Evolutionary conservation across 1,140 invertebrate species (phyloP), one percentile per base, ranked within the genome.

Genomic region (Drosophila pallidifrons): DNA sequence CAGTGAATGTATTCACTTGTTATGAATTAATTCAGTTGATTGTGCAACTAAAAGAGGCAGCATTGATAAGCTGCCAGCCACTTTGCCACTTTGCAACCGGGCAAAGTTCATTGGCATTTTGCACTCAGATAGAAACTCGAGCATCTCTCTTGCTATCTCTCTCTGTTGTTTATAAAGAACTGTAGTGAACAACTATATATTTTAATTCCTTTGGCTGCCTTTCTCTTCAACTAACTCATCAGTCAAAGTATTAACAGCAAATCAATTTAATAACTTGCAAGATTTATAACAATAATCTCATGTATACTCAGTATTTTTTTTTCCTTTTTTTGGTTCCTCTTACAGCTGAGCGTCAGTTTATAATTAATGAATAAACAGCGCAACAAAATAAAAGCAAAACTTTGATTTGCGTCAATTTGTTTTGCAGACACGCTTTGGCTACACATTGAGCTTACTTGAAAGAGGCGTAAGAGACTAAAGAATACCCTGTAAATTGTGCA

Each of bases 391-490:
- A 69, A 43, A 64, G 7, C 11, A 47, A 55, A 38, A 20, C 35
- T 57, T 83, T 76, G 64, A 76, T 85, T 80, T 73, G 61, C 72
- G 69, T 83, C 77, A 85, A 77, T 83, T 77, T 79, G 66, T 77
- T 77, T 80, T 59, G 64, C 77, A 85, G 57, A 82, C 57, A 71
- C 81, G 77, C 79, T 77, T 64, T 63, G 67, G 4, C 15, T 58
- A 46, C 7, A 25, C 10, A 30, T 20, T 30, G 8, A 32, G 28
- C 32, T 11, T 8, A 6, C 35, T 5, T 10, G 10, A n/a, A 4
- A 20, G 35, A 11, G 1, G 54, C 25, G 46, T 5, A 11, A n/a
- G 54, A 20, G 3, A 0, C 35, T 15, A n/a, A 8, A 15, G 1
- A 38, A 57, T 57, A 57, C 54, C 54, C 54, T 41, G 13, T 38